Conservation (phyloP, 2,888 invertebrate species). For the Pollenia angustigena region DNA sequence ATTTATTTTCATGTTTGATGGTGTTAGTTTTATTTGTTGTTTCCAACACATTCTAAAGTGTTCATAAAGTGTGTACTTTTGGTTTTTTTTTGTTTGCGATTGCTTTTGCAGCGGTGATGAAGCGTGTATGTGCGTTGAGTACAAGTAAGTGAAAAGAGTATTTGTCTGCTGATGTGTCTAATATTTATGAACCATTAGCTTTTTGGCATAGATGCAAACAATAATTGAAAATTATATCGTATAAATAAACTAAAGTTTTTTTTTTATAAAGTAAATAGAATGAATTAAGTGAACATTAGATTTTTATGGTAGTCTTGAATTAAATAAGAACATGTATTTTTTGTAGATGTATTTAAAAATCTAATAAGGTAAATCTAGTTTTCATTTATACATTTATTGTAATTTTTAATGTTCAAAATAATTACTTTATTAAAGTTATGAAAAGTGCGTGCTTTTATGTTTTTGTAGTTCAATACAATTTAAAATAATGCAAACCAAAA, state of each 20-base stretch:
- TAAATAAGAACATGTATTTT: neutral
- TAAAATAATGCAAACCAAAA: too few relatives aligned
- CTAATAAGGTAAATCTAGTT: too few relatives aligned
- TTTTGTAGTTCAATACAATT: too few relatives aligned
- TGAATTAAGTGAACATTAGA: neutral
- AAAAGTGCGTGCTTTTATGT: too few relatives aligned
- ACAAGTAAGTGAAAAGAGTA: slow-evolving; percentile 18
- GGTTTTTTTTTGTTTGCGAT: slow-evolving; percentile 27
- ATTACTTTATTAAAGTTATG: too few relatives aligned
- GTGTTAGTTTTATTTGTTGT: slow-evolving; percentile 60
- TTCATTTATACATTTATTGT: too few relatives aligned
- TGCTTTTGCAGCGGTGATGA: slow-evolving; percentile 19
- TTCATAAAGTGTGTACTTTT: slow-evolving; percentile 50
- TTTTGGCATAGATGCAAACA: slow-evolving; percentile 39
- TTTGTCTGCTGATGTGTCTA: slow-evolving; percentile 54
- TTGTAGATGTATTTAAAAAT: too few relatives aligned
- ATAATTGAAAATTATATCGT: slow-evolving; percentile 48
- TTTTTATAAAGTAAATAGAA: neutral
- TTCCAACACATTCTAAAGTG: slow-evolving; percentile 59
- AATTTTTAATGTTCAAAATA: too few relatives aligned
- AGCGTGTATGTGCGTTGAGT: slow-evolving; percentile 31
- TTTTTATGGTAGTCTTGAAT: neutral
- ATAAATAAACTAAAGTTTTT: slow-evolving; percentile 14
- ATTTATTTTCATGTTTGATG: slow-evolving; percentile 30
- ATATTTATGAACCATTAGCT: slow-evolving; percentile 67